Base-by-base conservation (phyloP, 2,888 invertebrate genomes). In the Eristalis arbustorum region DNA sequence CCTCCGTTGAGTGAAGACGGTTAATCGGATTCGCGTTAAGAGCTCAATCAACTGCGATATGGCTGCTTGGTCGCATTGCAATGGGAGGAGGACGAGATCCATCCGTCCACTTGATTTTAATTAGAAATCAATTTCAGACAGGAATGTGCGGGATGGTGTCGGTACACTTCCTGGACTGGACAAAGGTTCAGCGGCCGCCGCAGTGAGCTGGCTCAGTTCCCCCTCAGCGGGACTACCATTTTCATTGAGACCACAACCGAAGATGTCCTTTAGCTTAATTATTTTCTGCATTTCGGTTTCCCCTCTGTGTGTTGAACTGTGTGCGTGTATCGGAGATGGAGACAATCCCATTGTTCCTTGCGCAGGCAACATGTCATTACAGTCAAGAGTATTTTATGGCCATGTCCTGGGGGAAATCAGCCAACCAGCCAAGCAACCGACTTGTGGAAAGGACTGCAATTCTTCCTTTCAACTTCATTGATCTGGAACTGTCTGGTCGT, bases 331-430 rank as follows among this genome's bases (percentile, higher is more conserved):
- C 25, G 59, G 57, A 40, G 69, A 40, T 23, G 69, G 56, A 64
- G 73, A 75, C 75, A 75, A 79, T 68, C 62, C 42, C 57, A 72
- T 62, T 74, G 67, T 69, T 11, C 56, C 62, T n/a, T 57, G 57
- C 72, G 49, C 18, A 49, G 56, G n/a, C 42, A 64, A 63, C 62
- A 62, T 67, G 75, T 80, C 71, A 68, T 80, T 80, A 75, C 76
- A 67, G 72, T 68, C 8, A n/a, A n/a, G 68, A 68, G 75, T 67
- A 67, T 68, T 80, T 80, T 84, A 84, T 76, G 80, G 80, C 59
- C 72, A 78, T 49, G 49, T 72, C 84, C 84, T 84, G 62, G 18
- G 80, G 84, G 84, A 84, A 84, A 84, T 84, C 84, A 84, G 67
- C 49, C 49, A 18, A 18, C 49, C 49, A 49, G 18, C 8, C 49